A percentile compares a stretch with the other conserved stretches of the same genome.
Conservation (phyloP, 2,888 invertebrate genomes). For the Eurytoma californica region DNA sequence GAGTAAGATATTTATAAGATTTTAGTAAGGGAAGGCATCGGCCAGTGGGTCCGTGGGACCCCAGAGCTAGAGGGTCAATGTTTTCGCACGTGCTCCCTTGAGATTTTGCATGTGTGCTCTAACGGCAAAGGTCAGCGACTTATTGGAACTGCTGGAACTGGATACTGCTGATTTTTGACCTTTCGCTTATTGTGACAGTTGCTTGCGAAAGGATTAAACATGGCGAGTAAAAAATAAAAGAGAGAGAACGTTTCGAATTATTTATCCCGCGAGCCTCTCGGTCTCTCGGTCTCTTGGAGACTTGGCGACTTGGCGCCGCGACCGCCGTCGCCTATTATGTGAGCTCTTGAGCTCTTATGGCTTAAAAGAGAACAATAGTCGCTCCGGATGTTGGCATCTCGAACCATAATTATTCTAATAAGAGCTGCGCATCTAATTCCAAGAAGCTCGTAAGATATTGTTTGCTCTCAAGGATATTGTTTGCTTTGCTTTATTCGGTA, state of each 20-base stretch:
- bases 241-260: no score
- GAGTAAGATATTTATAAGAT: no score
- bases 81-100: slow-evolving; percentile 46
- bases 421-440: slow-evolving; percentile 41
- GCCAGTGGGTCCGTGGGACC: no score
- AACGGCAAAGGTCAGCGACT: not conserved
- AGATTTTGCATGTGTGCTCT: not conserved
- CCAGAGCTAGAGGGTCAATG: slow-evolving; percentile 40
- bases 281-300: no score
- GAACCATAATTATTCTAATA: slow-evolving; percentile 58
- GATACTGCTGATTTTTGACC: not conserved
- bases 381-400: slow-evolving; percentile 56
- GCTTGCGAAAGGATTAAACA: no score
- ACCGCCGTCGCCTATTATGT: slow-evolving; percentile 25
- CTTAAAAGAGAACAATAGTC: slow-evolving; percentile 49
- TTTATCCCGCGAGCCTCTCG: slow-evolving; percentile 24
- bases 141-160: not conserved
- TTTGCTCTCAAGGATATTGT: not conserved
- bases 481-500: not conserved
- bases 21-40: no score
- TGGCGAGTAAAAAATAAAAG: no score
- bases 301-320: no score
- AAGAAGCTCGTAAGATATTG: slow-evolving; percentile 27
- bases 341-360: slow-evolving; percentile 3
- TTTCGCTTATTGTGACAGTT: slow-evolving; percentile 3